Conservation (phyloP, 2,888 invertebrate species). For the Xanthorhoe spadicearia region DNA sequence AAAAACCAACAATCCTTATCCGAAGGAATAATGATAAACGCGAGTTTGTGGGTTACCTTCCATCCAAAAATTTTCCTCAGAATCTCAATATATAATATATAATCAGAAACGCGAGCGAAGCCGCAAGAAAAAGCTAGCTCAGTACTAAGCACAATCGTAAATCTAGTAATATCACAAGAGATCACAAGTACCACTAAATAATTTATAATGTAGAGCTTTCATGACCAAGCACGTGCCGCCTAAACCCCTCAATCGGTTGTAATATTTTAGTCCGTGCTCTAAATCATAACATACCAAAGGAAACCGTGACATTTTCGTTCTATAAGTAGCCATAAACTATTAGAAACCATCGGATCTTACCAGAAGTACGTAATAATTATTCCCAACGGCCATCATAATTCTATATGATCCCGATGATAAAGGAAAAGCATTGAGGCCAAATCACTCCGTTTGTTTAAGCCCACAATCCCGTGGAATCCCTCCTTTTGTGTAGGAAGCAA, state of each 20-base stretch:
- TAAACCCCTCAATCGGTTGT: slow-evolving; percentile 6
- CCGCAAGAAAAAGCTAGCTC: no score
- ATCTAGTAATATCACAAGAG: neutral
- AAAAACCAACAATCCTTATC: no score
- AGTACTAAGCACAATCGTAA: neutral
- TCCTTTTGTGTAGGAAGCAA: slow-evolving; percentile 26
- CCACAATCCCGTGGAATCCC: slow-evolving; percentile 15
- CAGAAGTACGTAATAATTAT: slow-evolving; percentile 18
- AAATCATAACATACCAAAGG: slow-evolving; percentile 24
- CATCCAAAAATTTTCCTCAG: no score
- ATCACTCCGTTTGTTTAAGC: slow-evolving; percentile 24
- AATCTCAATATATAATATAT: no score
- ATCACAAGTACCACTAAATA: neutral
- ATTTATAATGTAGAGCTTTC: slow-evolving; percentile 18
- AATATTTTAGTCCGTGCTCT: slow-evolving; percentile 17
- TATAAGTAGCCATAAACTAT: slow-evolving; percentile 16
- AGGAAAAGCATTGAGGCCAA: slow-evolving; percentile 23
- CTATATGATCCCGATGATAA: slow-evolving; percentile 20
- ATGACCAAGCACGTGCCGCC: slow-evolving; percentile 21
- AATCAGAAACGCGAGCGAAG: no score
- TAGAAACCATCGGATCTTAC: slow-evolving; percentile 15
- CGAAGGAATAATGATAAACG: no score
- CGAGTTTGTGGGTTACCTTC: no score
- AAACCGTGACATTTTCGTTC: slow-evolving; percentile 18
- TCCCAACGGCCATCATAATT: slow-evolving; percentile 13